Base-by-base conservation (phyloP, 2,113 vertebrate species). In the Motacilla tschutschensis region DNA sequence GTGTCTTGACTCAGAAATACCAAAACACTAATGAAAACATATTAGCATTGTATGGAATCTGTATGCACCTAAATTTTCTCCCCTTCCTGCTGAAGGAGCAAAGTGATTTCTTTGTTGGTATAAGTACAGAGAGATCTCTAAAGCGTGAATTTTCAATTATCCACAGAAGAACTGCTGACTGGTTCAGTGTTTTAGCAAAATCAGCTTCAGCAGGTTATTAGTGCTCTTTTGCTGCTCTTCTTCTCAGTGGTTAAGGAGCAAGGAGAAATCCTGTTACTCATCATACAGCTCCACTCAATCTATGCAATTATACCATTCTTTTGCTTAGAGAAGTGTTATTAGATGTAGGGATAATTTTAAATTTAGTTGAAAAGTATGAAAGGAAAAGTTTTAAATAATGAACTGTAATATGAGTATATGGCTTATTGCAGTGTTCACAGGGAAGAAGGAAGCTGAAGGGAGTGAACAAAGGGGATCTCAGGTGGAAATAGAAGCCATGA, bases 371-470 rank as follows among this genome's bases (percentile, higher is more conserved):
- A 63, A 81, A 65, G 4, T 48, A 53, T 53, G 26, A 50, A 71
- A 31, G 31, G 33, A 51, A 29, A 81, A 47, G 12, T 57, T 86
- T 72, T 41, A 54, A 78, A 50, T 64, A 63, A n/a, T 36, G 38
- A 48, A n/a, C 21, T 62, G 8, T 35, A 31, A 14, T 33, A 19
- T 10, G 19, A 54, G 14, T 53, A 4, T 33, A 2, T 31, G 17
- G 33, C 64, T 92, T 66, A n/a, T 31, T 83, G 17, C 31, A 44
- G 1, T 14, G 12, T 51, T 79, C 25, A 8, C 0, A 0, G 33
- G 54, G 40, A 76, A 64, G 85, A 55, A 74, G 60, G 83, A 78
- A 55, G 44, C 40, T 81, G 51, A 24, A 35, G 20, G 33, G 53
- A 60, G 36, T 18, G 28, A 73, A 51, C 21, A 43, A 47, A 73